Evolutionary conservation across 2,113 vertebrate genomes (phyloP), one percentile per base, ranked within the genome.

Genomic region (Orthonyx spaldingii): DNA sequence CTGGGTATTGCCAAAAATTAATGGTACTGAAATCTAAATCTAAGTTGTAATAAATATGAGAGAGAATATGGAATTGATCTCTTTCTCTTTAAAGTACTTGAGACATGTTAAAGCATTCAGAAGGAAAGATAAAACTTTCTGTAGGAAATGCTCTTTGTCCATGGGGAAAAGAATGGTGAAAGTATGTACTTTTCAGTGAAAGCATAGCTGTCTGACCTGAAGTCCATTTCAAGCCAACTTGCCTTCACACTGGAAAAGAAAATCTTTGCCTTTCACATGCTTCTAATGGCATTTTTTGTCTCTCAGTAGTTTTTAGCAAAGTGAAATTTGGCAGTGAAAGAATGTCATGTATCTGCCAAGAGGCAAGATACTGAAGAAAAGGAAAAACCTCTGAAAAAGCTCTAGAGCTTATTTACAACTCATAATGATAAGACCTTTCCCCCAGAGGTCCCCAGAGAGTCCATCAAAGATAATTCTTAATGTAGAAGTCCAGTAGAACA

Each of bases 1-100:
- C 8, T n/a, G 13, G 7, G 1, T 2, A 5, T 6, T 46, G 2
- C 15, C 37, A 49, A 24, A 11, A 16, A 10, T 5, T 32, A 23
- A 16, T 22, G 66, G 17, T 18, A 27, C 26, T 9, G 2, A 70
- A 74, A 74, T 21, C 13, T 47, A n/a, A 53, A 63, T 4, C 1
- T 18, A 75, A 66, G 52, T 17, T 22, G 13, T 35, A 39, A 59
- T 68, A 44, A 60, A 53, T 32, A 32, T 6, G 24, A 47, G 22
- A 89, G 17, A 74, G 11, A 59, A 75, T 11, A 50, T 1, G 3
- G 21, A 65, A 69, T 47, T 19, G 22, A 20, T 14, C 30, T 49
- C 11, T n/a, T 80, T 50, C 53, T 78, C 33, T 84, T 78, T 39
- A 19, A 92, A 65, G 11, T 63, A 19, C 23, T 49, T 41, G 21